These are phyloP conservation scores for Yponomeuta plumbellus DNA, from an alignment of 2,888 invertebrate genomes.

Conservation along the genomic window DNA sequence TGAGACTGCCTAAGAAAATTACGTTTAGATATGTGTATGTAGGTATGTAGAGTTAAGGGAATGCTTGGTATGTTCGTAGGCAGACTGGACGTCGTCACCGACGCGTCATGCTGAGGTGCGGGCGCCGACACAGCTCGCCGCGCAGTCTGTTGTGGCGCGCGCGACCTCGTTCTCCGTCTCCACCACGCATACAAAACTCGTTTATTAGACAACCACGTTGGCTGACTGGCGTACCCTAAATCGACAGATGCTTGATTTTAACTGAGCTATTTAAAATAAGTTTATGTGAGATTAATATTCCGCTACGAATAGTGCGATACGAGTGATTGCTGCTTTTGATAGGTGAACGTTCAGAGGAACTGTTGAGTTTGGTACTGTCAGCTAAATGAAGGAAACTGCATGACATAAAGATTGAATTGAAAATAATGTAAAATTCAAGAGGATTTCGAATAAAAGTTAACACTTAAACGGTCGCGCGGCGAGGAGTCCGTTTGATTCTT, in stretches of 20 bases:
- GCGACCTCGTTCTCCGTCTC: slow-evolving; percentile 23
- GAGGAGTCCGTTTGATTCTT: slow-evolving; percentile 69
- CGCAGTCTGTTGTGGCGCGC: slow-evolving; percentile 47
- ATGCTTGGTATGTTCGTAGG: neutral
- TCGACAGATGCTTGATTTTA: neutral
- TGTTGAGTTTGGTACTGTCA: neutral
- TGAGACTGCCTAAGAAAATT: neutral
- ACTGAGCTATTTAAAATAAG: neutral
- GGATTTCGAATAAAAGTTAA: slow-evolving; percentile 60
- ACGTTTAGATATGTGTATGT: neutral
- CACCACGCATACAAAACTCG: slow-evolving; percentile 12
- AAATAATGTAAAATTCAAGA: slow-evolving; percentile 20
- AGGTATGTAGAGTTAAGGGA: neutral
- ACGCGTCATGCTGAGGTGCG: slow-evolving; percentile 14
- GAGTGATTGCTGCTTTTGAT: too few species aligned
- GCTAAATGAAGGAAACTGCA: neutral
- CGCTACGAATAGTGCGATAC: too few species aligned
- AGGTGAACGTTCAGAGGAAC: too few species aligned
- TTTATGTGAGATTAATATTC: neutral
- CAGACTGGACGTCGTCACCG: slow-evolving; percentile 13
- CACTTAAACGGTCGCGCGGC: slow-evolving; percentile 62
- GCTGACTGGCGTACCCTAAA: neutral
- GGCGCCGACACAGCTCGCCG: slow-evolving; percentile 33
- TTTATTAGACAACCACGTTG: slow-evolving; percentile 14
- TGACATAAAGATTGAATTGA: neutral